A percentile compares a stretch with the other conserved stretches of the same genome.
Conservation (phyloP, 2,888 invertebrate genomes). For the Tridacna crocea region DNA sequence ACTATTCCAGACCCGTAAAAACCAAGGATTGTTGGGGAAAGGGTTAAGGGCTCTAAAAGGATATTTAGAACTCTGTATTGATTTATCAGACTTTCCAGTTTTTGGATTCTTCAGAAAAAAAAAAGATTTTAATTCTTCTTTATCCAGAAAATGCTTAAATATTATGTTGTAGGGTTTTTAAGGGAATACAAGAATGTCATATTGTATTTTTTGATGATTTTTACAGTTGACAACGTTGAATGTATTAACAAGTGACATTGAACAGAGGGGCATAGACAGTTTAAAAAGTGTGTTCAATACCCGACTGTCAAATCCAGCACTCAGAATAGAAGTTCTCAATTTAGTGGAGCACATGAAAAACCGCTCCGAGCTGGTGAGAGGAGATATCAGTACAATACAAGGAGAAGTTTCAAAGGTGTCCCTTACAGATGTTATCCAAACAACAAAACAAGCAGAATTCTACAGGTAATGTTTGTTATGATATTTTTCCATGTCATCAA, state of each 20-base stretch:
- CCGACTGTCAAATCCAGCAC: conserved; percentile 59
- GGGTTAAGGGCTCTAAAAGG: too few relatives aligned
- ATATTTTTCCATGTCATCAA: not conserved
- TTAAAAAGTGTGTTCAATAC: conserved; percentile 61
- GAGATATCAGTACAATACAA: conserved; percentile 59
- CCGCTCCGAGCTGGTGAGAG: conserved; percentile 53
- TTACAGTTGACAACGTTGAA: conserved; percentile 64
- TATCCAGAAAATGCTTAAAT: too few relatives aligned
- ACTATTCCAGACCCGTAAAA: too few relatives aligned
- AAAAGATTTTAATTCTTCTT: too few relatives aligned
- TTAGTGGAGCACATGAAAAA: conserved; percentile 62
- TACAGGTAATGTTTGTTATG: conserved; percentile 62
- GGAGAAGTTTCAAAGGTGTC: conserved; percentile 54
- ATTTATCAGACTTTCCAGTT: too few relatives aligned
- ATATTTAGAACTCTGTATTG: too few relatives aligned
- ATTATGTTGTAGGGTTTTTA: too few relatives aligned
- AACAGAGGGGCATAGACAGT: conserved; percentile 55
- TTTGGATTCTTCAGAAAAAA: too few relatives aligned
- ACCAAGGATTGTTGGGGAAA: too few relatives aligned
- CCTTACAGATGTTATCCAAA: conserved; percentile 55
- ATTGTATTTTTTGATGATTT: not conserved
- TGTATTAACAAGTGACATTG: conserved; percentile 51
- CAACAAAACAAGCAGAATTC: conserved; percentile 62
- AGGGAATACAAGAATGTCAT: not conserved
- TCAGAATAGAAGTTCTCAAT: conserved; percentile 42